Evolutionary conservation across 2,113 vertebrate species (phyloP), one percentile per base, ranked within the genome.

Genomic region (Nematolebias whitei): DNA sequence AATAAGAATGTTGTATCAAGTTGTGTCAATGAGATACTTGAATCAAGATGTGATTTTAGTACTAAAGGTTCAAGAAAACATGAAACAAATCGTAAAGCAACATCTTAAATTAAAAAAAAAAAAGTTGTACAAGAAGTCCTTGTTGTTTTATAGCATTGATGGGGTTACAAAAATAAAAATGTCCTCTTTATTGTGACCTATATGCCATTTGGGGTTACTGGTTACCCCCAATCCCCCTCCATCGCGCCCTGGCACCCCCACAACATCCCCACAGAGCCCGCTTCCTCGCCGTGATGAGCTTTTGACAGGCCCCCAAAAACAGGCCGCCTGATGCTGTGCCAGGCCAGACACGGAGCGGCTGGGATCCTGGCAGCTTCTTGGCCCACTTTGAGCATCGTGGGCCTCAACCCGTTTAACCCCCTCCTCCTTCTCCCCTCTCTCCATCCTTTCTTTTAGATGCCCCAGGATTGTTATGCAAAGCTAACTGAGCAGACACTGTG

Each of bases 301-400:
- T 91, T 89, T 94, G 93, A 94, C 93, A 94, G 91, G 89, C 86
- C 83, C 86, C 83, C 86, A 78, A 79, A 88, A 89, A 83, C 86
- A 84, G 87, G 40, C 85, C 39, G 83, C 89, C 88, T 91, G 90
- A 90, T 85, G 76, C 84, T 68, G 63, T 92, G 92, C 93, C 93
- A 94, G 90, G 79, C 76, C 88, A 91, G 85, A 91, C 90, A 87
- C 82, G 85, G 87, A 85, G 87, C 87, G 87, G 87, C 89, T 84
- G 87, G 87, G 88, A 89, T 40, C 72, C 86, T 93, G 93, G 93
- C 93, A 94, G 92, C 91, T 93, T 92, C 88, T 92, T 94, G 92
- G 93, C 90, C 78, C 71, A 53, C 76, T 52, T 59, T 63, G 55
- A 26, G 79, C 80, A 90, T 87, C 84, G 63, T 59, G 82, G 85